Evolutionary conservation across 2,888 invertebrate species (phyloP), one percentile per base, ranked within the genome.

Genomic region (Hypercompe scribonia): DNA sequence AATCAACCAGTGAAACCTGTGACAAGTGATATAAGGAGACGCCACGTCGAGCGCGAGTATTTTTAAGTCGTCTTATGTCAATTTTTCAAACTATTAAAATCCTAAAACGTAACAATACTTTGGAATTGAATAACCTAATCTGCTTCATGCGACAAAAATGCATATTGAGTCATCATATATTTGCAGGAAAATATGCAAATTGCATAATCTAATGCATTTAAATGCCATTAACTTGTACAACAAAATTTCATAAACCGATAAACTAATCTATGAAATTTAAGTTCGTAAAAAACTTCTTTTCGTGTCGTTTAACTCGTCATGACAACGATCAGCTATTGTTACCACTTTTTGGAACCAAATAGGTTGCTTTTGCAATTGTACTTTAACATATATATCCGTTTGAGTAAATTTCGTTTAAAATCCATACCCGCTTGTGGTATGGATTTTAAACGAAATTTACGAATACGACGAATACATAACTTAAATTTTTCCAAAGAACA

Each of bases 221-320:
- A 69, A 70, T 67, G 42, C 42, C 42, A 72, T 66, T 65, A 58
- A 18, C 18, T 58, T 65, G 70, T 72, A 31, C 18, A 28, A 66
- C 18, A n/a, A 50, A 50, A 50, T 5, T 24, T 21, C 24, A 24
- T 24, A 21, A 50, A 50, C 21, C 24, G 50, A 7, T 3, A 24
- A 50, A 24, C 4, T 7, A 50, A 50, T 5, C 21, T 21, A 24
- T 50, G 3, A 5, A 50, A 13, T 13, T 50, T 24, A 50, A 50
- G 21, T 21, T 24, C 21, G 24, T 24, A 50, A 50, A 50, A 24
- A 8, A 21, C 3, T 5, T 50, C 21, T n/a, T n/a, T n/a, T n/a
- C n/a, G n/a, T n/a, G 50, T 21, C 50, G 5, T 24, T 21, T 13
- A 13, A 2, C 2, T 46, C 46, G 24, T 2, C 21, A 24, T 24